These are phyloP conservation scores for Argyrosomus regius DNA, from an alignment of 2,797 vertebrate genomes.

Conservation along the genomic window DNA sequence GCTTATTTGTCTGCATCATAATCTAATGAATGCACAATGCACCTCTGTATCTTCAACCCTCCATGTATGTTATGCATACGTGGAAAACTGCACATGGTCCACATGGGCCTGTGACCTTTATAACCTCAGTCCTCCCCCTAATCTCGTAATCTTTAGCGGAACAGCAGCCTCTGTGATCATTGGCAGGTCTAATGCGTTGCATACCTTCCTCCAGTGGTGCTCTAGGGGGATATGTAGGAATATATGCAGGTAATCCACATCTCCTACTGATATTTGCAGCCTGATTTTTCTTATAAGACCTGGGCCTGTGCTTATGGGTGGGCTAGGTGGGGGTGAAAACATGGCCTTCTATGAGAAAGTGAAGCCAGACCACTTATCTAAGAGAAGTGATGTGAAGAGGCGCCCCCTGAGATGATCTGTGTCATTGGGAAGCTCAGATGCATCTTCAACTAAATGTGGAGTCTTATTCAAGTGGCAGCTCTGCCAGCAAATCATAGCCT, in stretches of 20 bases:
- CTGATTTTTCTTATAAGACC: slow-evolving; percentile 66
- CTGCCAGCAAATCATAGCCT: slow-evolving; percentile 40
- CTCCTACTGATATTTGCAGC: slow-evolving; percentile 66
- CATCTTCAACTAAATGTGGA: slow-evolving; percentile 38
- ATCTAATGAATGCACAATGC: slow-evolving; percentile 71
- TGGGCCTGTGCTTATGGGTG: slow-evolving; percentile 53
- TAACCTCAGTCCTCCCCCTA: slow-evolving; percentile 65
- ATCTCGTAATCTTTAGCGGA: slow-evolving; percentile 79
- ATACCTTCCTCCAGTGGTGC: slow-evolving; percentile 66
- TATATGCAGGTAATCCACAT: slow-evolving; percentile 73
- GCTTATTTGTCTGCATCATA: slow-evolving; percentile 62
- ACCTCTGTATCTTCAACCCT: slow-evolving; percentile 50
- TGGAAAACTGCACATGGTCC: slow-evolving; percentile 50
- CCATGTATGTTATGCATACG: slow-evolving; percentile 35
- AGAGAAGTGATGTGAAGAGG: slow-evolving; percentile 59
- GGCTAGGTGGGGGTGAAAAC: slow-evolving; percentile 45
- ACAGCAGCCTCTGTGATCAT: slow-evolving; percentile 78
- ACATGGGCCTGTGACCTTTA: slow-evolving; percentile 52
- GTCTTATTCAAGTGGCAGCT: slow-evolving; percentile 18
- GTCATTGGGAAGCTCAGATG: slow-evolving; percentile 28
- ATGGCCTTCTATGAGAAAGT: slow-evolving; percentile 59
- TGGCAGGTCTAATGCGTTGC: slow-evolving; percentile 64
- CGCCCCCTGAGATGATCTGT: slow-evolving; percentile 39
- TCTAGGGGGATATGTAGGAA: slow-evolving; percentile 52
- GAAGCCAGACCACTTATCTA: slow-evolving; percentile 48